Evolutionary conservation across 2,797 vertebrate genomes (phyloP).

Genomic region (Diplodus sargus): DNA sequence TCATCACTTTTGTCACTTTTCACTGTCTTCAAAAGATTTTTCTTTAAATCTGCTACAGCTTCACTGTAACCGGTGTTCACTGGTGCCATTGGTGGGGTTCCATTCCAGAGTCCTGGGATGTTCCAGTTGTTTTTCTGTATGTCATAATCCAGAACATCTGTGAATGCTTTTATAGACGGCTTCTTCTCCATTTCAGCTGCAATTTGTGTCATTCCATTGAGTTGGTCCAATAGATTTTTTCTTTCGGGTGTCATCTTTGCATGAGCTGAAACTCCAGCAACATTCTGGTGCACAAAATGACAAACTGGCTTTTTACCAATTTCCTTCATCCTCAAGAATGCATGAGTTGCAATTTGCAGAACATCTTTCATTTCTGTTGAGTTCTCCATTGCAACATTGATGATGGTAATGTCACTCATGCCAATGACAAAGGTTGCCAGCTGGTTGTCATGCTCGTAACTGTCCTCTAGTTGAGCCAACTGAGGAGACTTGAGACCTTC

Average conservation of each 20-base stretch:
- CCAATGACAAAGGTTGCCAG: conserved; percentile 79
- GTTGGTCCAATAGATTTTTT: conserved; percentile 61
- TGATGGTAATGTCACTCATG: conserved; percentile 75
- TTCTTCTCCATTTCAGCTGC: conserved; percentile 79
- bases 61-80: conserved; percentile 85
- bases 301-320: conserved; percentile 72
- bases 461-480: conserved; percentile 60
- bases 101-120: conserved; percentile 86
- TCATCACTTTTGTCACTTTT: conserved; percentile 29
- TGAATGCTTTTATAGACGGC: conserved; percentile 49
- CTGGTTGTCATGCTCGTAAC: conserved; percentile 76
- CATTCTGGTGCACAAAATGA: conserved; percentile 81
- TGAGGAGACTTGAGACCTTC: conserved; percentile 71
- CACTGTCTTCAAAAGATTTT: conserved; percentile 71
- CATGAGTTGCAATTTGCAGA: conserved; percentile 76
- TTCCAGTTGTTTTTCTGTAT: conserved; percentile 80
- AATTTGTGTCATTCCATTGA: conserved; percentile 73
- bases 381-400: conserved; percentile 77
- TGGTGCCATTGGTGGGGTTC: conserved; percentile 86
- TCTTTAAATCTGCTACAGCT: conserved; percentile 80
- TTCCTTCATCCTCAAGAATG: conserved; percentile 76
- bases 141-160: conserved; percentile 77
- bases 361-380: conserved; percentile 73
- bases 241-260: conserved; percentile 55
- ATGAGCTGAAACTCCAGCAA: conserved; percentile 67